These are phyloP conservation scores for Intellagama lesueurii DNA, from an alignment of 2,797 vertebrate species.

Conservation along the genomic window DNA sequence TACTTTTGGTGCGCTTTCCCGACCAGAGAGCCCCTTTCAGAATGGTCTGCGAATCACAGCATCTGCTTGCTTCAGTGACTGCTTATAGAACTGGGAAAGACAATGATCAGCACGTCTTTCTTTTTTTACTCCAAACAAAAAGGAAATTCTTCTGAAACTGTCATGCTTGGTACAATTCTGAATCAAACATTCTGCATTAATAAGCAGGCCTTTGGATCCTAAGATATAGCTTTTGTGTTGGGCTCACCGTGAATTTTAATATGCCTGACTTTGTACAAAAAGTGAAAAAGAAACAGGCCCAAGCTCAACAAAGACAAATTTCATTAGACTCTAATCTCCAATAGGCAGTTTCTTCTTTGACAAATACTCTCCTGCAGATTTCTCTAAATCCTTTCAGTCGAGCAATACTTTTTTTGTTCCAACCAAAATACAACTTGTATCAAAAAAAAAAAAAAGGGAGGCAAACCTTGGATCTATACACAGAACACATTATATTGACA, in stretches of 20 bases:
- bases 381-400: conserved; percentile 50
- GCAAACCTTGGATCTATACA: not conserved
- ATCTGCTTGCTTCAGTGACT: conserved; percentile 69
- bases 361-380: conserved; percentile 49
- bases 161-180: conserved; percentile 43
- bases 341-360: conserved; percentile 50
- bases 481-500: accelerated
- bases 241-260: conserved; percentile 62
- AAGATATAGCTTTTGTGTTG: conserved; percentile 55
- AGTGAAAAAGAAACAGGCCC: conserved; percentile 28
- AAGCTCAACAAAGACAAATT: conserved; percentile 67
- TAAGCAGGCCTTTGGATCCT: conserved; percentile 47
- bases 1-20: accelerated
- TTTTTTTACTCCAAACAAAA: conserved; percentile 67
- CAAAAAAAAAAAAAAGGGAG: not conserved
- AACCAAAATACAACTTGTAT: conserved; percentile 55
- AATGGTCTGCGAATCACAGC: conserved; percentile 36
- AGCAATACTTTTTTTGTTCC: conserved; percentile 52
- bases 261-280: conserved; percentile 58
- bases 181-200: conserved; percentile 57
- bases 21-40: not conserved
- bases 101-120: conserved; percentile 59
- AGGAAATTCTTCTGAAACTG: conserved; percentile 51
- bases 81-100: conserved; percentile 58
- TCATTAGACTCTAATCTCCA: conserved; percentile 68